Evolutionary conservation across 2,797 vertebrate species (phyloP), one percentile per base, ranked within the genome.

Genomic region (Micrastur ruficollis): DNA sequence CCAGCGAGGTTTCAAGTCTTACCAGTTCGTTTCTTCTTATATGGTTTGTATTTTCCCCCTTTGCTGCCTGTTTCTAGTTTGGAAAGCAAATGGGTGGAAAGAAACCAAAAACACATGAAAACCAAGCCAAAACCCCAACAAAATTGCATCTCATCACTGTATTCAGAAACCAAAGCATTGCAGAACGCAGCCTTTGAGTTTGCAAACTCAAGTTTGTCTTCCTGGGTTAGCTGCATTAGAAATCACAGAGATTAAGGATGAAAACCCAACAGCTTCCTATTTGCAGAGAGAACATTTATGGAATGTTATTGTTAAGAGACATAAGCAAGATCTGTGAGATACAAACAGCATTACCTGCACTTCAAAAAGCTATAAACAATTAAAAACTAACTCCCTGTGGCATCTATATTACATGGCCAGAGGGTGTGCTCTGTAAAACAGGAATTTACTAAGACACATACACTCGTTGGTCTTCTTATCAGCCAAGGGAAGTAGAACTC

Each of bases 51-150:
- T 83, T 86, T 87, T 44, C 14, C 31, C 83, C 32, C 22, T 91
- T 86, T 75, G 42, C 75, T 93, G 67, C 31, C 84, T 97, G 53
- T 68, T 95, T 89, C 81, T 81, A 81, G 62, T 96, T 96, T 88
- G 79, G 68, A 84, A 95, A 67, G 56, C 93, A 89, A 93, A 95
- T 8, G 47, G 11, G 31, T 42, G 52, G 88, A 84, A 87, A 75
- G 75, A 68, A 81, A 85, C 46, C 36, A 76, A 89, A 87, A 26
- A 5, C 55, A 82, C 29, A 65, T 5, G 21, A 85, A 89, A 71
- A 40, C 40, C 65, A 71, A 91, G 84, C 52, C 74, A 92, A 85
- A 92, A 87, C 2, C 16, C 6, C 74, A 68, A 22, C 19, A 49
- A 62, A 34, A 81, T 42, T 2, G 0, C 18, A 68, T 74, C 52